Conservation (phyloP, 2,888 invertebrate genomes). For the Xestia xanthographa region DNA sequence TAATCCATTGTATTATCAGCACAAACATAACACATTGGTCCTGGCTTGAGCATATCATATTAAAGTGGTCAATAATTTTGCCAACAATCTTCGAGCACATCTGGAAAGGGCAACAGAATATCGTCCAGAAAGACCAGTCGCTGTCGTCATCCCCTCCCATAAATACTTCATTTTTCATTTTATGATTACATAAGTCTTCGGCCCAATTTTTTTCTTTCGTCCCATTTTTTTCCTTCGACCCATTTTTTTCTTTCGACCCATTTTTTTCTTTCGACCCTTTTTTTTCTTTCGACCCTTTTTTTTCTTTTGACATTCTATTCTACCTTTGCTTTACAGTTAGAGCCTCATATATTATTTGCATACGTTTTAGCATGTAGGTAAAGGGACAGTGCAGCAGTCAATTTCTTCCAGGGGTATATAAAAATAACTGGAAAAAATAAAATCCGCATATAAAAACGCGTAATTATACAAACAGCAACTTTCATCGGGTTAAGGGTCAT, state of each 20-base stretch:
- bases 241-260: too few relatives aligned
- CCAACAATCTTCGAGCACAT: slow-evolving; percentile 14
- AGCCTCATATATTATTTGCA: background rate
- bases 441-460: background rate
- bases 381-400: too few relatives aligned
- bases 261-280: background rate
- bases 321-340: background rate
- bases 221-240: background rate
- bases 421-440: slow-evolving; percentile 23
- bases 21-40: slow-evolving; percentile 22
- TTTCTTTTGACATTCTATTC: background rate
- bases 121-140: slow-evolving; percentile 10
- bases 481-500: too few relatives aligned
- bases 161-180: too few relatives aligned
- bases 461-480: background rate
- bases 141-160: background rate
- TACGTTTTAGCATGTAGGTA: background rate
- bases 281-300: background rate
- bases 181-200: too few relatives aligned
- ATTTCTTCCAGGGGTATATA: background rate
- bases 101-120: slow-evolving; percentile 38
- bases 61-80: background rate
- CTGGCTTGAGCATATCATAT: background rate
- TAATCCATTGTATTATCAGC: slow-evolving; percentile 14
- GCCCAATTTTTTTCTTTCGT: too few relatives aligned